Percentiles rank a stretch among this genome's conserved stretches.
These are phyloP conservation scores for Zeus faber DNA, from an alignment of 2,113 vertebrate species.

Conservation along the genomic window DNA sequence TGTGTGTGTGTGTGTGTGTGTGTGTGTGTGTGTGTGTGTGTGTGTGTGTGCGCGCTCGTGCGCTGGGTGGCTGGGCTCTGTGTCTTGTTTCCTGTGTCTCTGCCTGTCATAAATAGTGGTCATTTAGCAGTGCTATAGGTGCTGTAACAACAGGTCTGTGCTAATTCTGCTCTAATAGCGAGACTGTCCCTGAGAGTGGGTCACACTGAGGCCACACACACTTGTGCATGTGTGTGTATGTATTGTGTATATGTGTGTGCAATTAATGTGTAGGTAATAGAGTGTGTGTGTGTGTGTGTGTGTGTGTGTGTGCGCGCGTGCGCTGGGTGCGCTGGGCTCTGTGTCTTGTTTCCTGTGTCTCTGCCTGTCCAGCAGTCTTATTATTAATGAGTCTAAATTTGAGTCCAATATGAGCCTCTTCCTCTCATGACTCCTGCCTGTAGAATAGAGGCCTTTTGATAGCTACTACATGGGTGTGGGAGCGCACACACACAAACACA, in stretches of 20 bases:
- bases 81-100: slow-evolving; percentile 40
- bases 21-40: not conserved
- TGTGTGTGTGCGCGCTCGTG: too few species aligned
- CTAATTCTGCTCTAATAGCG: slow-evolving; percentile 66
- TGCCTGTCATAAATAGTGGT: slow-evolving; percentile 48
- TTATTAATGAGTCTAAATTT: slow-evolving; percentile 52
- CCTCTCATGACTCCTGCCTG: not conserved
- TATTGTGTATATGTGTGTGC: not conserved
- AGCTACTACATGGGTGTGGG: slow-evolving; percentile 34
- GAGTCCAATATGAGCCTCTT: slow-evolving; percentile 40
- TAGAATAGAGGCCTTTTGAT: slow-evolving; percentile 49
- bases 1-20: not conserved
- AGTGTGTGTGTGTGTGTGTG: not conserved
- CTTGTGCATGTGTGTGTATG: slow-evolving; percentile 3
- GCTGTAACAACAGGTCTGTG: slow-evolving; percentile 63
- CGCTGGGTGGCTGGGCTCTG: not conserved
- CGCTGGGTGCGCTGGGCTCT: not conserved
- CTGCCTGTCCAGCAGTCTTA: slow-evolving; percentile 47
- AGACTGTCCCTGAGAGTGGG: slow-evolving; percentile 57
- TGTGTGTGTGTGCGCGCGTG: too few species aligned
- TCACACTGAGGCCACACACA: slow-evolving; percentile 38
- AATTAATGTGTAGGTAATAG: not conserved
- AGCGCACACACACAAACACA: not conserved
- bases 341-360: slow-evolving; percentile 39
- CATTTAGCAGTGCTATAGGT: slow-evolving; percentile 61